phyloP scores from a whole-genome alignment of 2,797 vertebrate species.

The Pelochelys cantorii region DNA sequence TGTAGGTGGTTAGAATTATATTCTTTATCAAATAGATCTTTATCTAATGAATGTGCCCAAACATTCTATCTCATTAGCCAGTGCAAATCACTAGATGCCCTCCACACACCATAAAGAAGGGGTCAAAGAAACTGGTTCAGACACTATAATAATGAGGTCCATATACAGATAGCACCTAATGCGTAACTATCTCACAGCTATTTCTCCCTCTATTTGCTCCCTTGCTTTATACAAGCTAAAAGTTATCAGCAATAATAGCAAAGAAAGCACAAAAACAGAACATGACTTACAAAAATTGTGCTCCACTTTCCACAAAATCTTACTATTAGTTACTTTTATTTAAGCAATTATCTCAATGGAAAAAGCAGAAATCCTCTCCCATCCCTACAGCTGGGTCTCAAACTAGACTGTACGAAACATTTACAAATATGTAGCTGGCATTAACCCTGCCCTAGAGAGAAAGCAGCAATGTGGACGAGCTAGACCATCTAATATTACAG shows the following conservation, averaged over 20 bases:
- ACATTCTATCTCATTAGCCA: not conserved
- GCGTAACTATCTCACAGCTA: not conserved
- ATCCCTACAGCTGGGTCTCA: not conserved
- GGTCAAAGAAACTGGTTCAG: conserved; percentile 23
- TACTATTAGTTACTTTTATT: not conserved
- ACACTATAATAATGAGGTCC: conserved; percentile 1
- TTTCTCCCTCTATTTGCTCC: not conserved
- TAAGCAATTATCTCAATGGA: not conserved
- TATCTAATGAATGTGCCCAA: not conserved
- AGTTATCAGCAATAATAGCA: not conserved
- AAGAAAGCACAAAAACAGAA: not conserved
- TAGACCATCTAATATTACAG: not conserved
- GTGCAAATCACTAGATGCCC: conserved; percentile 41
- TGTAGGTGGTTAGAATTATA: not conserved
- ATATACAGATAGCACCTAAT: not conserved
- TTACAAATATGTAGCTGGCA: not conserved
- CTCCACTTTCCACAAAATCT: not conserved
- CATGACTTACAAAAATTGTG: not conserved
- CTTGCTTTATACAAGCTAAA: not conserved
- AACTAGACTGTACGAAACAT: not conserved
- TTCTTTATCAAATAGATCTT: conserved; percentile 29
- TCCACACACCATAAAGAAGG: conserved; percentile 21
- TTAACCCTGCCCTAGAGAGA: not conserved
- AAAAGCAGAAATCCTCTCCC: not conserved
- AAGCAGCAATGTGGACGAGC: rapidly evolving